phyloP scores from a whole-genome alignment of 2,797 vertebrate genomes.

The Merluccius polli region DNA sequence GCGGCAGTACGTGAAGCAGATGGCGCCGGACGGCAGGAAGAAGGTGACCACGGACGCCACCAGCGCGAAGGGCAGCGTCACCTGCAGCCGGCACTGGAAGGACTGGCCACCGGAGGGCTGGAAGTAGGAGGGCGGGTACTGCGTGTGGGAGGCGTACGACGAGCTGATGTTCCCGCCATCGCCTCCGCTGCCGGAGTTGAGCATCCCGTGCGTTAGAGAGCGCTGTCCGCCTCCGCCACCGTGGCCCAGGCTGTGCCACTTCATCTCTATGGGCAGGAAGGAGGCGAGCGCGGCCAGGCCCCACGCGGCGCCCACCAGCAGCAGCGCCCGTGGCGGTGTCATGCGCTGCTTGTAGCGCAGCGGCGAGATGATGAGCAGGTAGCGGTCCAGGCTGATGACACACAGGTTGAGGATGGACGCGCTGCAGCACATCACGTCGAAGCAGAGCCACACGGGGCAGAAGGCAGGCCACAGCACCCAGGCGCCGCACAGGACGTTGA shows the following conservation, averaged over 20 bases:
- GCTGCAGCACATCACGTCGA: conserved; percentile 98
- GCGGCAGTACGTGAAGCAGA: conserved; percentile 96
- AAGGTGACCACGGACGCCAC: conserved; percentile 93
- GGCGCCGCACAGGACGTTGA: conserved; percentile 86
- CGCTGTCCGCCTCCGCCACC: conserved; percentile 14
- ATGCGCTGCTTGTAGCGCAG: conserved; percentile 93
- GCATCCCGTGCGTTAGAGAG: conserved; percentile 20
- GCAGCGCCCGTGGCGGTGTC: conserved; percentile 83
- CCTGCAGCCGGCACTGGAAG: conserved; percentile 84
- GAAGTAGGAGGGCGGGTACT: conserved; percentile 67
- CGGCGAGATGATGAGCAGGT: conserved; percentile 94
- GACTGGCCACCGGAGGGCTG: conserved; percentile 53
- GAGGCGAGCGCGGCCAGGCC: conserved; percentile 85
- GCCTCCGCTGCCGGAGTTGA: conserved; percentile 11
- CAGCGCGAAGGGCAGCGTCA: conserved; percentile 90
- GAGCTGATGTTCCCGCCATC: conserved; percentile 47
- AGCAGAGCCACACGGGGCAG: conserved; percentile 92
- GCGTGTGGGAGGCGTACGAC: conserved; percentile 37
- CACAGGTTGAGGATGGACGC: conserved; percentile 98
- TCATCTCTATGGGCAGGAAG: conserved; percentile 93
- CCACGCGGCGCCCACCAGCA: conserved; percentile 88
- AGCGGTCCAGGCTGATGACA: conserved; percentile 94
- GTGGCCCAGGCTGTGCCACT: conserved; percentile 85
- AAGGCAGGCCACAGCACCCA: conserved; percentile 87
- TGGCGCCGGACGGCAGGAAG: conserved; percentile 90